Evolutionary conservation across 2,797 vertebrate genomes (phyloP).

Genomic region (Myioborus miniatus): DNA sequence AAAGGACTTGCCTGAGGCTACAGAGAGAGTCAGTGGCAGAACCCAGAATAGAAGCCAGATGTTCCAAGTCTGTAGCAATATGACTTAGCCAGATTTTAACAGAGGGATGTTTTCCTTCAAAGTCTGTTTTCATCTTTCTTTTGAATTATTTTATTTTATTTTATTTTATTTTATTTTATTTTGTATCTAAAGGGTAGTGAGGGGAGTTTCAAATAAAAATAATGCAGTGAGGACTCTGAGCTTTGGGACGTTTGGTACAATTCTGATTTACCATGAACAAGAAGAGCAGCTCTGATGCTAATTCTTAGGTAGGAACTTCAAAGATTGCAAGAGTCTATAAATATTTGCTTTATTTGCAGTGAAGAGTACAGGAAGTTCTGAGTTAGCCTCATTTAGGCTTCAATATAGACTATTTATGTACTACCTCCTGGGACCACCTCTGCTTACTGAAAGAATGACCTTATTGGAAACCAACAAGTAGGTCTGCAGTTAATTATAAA

Average conservation of each 20-base stretch:
- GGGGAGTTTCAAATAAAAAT: background rate
- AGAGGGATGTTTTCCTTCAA: background rate
- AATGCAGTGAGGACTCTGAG: background rate
- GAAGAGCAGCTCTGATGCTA: background rate
- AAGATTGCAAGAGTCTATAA: slow-evolving; percentile 44
- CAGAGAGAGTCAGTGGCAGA: background rate
- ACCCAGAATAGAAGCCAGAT: slow-evolving; percentile 7
- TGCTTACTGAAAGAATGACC: slow-evolving; percentile 66
- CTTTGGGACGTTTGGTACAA: background rate
- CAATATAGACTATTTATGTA: slow-evolving; percentile 57
- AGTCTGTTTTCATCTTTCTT: background rate
- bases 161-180: background rate
- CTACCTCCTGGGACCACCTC: slow-evolving; percentile 54
- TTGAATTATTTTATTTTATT: background rate
- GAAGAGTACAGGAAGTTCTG: slow-evolving; percentile 55
- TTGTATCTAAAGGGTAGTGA: background rate
- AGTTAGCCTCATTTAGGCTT: slow-evolving; percentile 61
- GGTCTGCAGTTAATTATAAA: slow-evolving; percentile 69
- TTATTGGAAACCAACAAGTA: slow-evolving; percentile 68
- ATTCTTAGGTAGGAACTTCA: slow-evolving; percentile 26
- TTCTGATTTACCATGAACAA: background rate
- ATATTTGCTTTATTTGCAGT: slow-evolving; percentile 59
- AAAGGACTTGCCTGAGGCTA: slow-evolving; percentile 8
- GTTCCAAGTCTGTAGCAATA: background rate
- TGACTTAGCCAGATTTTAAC: background rate